Base-by-base conservation (phyloP, 30 jellyfish, hydroid and myxozoan genomes). In the Aurelia aurita complex sp. Pacific region DNA sequence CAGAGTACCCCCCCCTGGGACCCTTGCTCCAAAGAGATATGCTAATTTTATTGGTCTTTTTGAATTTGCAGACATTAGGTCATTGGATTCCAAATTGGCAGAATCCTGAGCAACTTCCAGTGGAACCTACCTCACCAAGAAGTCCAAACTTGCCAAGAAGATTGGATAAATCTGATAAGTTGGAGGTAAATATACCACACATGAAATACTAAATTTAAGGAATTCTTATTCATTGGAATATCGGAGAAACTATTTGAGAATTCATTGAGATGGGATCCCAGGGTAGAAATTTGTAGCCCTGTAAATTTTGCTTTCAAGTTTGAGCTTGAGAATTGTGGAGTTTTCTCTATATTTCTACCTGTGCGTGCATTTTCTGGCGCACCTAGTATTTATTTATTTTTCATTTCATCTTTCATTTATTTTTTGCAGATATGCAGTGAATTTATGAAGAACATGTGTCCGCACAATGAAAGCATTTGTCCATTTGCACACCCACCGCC, bases 401-500 rank as follows among this genome's bases (percentile, higher is more conserved):
- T 23, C 29, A 23, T 23, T 23, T 23, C 29, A 23, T 23, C 29
- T 23, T 40, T 40, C 8, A 40, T 1, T 9, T 46, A 1, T 7
- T 11, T 40, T 46, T 75, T 35, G 5, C 73, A 86, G 95, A 70
- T 86, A 17, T 86, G 95, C 66, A 77, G 85, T 68, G 95, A 86
- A 4, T 86, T 86, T 85, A 73, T 86, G 95, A 76, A 53, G 55
- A 77, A 77, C 51, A 35, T 64, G 51, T 86, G 95, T 60, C 80
- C 85, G 6, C 81, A 73, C 33, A 80, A 70, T 19, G 95, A 86
- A 57, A 13, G 55, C 17, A 52, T 60, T 7, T 86, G 95, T 63
- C 85, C 89, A 35, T 77, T 75, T 69, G 95, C 95, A 1, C 95
- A 86, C 79, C 85, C 95, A 1, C 95, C 95, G 35, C 88, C 87